Evolutionary conservation across 2,888 invertebrate species (phyloP), one percentile per base, ranked within the genome.

Genomic region (Eupsilia transversa): DNA sequence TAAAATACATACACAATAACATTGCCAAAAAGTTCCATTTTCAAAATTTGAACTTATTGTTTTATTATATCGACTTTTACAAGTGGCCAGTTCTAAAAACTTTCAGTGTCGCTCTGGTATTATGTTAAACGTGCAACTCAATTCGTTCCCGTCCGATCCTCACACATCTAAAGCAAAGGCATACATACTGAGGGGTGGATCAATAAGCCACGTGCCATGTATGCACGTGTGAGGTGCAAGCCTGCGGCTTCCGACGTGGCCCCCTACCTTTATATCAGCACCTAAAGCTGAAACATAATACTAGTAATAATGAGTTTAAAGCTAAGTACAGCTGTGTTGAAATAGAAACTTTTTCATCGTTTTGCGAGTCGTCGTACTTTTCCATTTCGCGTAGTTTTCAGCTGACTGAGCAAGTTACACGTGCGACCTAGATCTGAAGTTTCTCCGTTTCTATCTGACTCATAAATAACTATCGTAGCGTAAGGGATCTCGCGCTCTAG

Each of bases 171-270:
- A 78, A 78, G 56, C 83, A 14, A 14, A 60, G 68, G 71, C 74
- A 52, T n/a, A n/a, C 59, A 63, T 57, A 75, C 57, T 59, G 57
- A 49, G 14, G 38, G 66, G 6, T 65, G 72, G 83, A 85, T 85
- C 85, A 72, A 85, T 85, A 83, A 72, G 64, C 83, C 84, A 80
- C 77, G 80, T 82, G 82, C 46, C 63, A 9, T 57, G 65, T 52
- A 43, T 66, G 72, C 74, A 79, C 83, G 85, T 85, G 85, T 60
- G 56, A 66, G 30, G n/a, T 83, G 78, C 81, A 81, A 81, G 67
- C 74, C 27, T 83, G 79, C 79, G 83, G 86, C 80, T 80, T 83
- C 79, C 27, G 5, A 35, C 17, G n/a, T 72, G 27, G 57, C 64
- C 60, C 72, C 68, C 54, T 64, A 68, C 59, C 70, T 69, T 74